These are phyloP conservation scores for Lepidurus couesii DNA, from an alignment of 1,140 invertebrate genomes.

Conservation along the genomic window DNA sequence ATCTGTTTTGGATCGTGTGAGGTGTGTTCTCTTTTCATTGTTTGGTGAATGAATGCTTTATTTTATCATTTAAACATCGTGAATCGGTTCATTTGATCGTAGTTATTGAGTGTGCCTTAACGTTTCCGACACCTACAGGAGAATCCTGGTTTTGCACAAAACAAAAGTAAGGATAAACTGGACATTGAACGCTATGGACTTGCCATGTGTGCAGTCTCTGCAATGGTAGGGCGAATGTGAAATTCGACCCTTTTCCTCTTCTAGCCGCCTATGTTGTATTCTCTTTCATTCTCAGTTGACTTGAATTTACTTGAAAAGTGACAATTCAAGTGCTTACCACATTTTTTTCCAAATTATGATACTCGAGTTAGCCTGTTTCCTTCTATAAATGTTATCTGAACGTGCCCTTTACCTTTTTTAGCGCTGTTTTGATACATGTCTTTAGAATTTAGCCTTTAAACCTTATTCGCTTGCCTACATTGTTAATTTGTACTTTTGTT, in stretches of 20 bases:
- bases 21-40: not conserved
- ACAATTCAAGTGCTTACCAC: no score
- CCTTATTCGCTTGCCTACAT: not conserved
- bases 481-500: not conserved
- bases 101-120: not conserved
- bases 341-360: no score
- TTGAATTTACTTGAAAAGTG: not conserved
- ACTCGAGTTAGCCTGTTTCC: no score
- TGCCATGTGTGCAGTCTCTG: not conserved
- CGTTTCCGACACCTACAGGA: not conserved
- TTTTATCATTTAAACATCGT: not conserved
- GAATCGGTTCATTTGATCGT: not conserved
- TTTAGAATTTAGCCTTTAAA: not conserved
- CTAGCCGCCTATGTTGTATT: not conserved
- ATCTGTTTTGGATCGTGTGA: slow-evolving; percentile 8
- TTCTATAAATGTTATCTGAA: no score
- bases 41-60: not conserved
- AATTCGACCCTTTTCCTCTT: not conserved
- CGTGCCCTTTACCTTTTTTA: no score
- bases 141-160: not conserved
- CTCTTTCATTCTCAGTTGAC: not conserved
- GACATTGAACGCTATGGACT: not conserved
- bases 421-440: no score
- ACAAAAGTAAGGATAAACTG: not conserved
- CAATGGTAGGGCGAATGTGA: not conserved